These are phyloP conservation scores for Lophius piscatorius DNA, from an alignment of 2,113 vertebrate species.

Conservation along the genomic window DNA sequence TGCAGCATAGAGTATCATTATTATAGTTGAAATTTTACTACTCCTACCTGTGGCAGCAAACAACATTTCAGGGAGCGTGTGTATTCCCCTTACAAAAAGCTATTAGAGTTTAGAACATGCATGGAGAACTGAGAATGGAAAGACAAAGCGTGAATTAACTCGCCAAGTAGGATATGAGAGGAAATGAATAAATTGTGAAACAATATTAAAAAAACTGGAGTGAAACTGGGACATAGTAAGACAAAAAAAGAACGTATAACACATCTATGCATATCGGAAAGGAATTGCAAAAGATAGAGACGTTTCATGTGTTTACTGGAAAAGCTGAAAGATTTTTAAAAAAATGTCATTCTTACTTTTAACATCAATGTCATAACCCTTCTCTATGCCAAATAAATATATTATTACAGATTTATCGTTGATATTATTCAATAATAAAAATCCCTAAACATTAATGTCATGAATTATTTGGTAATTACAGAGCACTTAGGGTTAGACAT, in stretches of 20 bases:
- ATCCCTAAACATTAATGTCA: no score
- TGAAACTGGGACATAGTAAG: conserved; percentile 13
- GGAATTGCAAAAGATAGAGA: conserved; percentile 16
- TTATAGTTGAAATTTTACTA: conserved; percentile 56
- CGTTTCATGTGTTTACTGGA: conserved; percentile 32
- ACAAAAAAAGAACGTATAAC: conserved; percentile 14
- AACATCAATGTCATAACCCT: no score
- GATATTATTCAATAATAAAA: no score
- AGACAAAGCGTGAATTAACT: conserved; percentile 53
- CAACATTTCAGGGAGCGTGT: conserved; percentile 45
- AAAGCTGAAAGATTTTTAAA: conserved; percentile 15
- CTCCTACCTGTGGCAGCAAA: conserved; percentile 50
- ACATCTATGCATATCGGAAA: conserved; percentile 56
- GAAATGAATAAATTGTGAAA: conserved; percentile 59
- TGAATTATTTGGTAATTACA: no score
- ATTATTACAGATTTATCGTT: no score
- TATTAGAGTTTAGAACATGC: conserved; percentile 53
- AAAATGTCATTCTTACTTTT: not conserved
- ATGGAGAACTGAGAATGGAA: conserved; percentile 29
- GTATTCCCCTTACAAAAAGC: conserved; percentile 45
- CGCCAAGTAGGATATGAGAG: conserved; percentile 44
- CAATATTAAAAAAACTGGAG: conserved; percentile 33
- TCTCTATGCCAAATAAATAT: no score
- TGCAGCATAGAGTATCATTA: conserved; percentile 33
- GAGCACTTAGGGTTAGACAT: no score